Percentiles rank a stretch among this genome's conserved stretches.
phyloP scores from a whole-genome alignment of 2,113 vertebrate genomes.

The Symphodus melops region DNA sequence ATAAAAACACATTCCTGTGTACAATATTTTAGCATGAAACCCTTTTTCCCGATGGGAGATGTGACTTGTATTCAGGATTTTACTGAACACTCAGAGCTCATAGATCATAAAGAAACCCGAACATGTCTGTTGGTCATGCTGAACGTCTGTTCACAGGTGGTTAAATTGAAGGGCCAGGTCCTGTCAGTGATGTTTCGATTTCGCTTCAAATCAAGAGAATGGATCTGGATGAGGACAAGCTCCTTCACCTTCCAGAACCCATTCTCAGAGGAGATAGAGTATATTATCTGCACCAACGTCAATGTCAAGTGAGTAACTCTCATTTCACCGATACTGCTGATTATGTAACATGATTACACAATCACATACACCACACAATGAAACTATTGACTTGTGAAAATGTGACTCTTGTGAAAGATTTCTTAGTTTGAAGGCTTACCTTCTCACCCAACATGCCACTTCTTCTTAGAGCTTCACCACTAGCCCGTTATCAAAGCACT shows the following conservation, averaged over 20 bases:
- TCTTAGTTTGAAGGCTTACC: conserved; percentile 29
- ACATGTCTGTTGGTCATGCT: conserved; percentile 4
- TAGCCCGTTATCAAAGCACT: conserved; percentile 23
- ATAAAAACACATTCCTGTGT: too few relatives aligned
- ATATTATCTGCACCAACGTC: conserved; percentile 98
- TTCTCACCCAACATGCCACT: conserved; percentile 3
- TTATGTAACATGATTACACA: conserved; percentile 42
- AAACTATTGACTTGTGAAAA: conserved; percentile 35
- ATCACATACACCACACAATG: conserved; percentile 8
- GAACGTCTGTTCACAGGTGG: conserved; percentile 83
- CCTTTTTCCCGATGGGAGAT: too few relatives aligned
- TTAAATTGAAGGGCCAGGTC: conserved; percentile 97
- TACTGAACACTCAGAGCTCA: too few relatives aligned
- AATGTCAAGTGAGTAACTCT: conserved; percentile 93
- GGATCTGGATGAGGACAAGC: conserved; percentile 97
- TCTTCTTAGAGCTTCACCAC: conserved; percentile 23
- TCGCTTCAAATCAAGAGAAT: conserved; percentile 91
- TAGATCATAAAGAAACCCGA: neutral
- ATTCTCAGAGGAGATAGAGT: conserved; percentile 98
- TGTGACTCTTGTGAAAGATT: conserved; percentile 37
- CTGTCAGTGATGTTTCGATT: conserved; percentile 99
- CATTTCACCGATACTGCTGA: neutral
- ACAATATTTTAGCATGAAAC: too few relatives aligned
- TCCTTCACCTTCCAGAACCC: conserved; percentile 99
- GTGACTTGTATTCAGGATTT: too few relatives aligned